A percentile compares a stretch with the other conserved stretches of the same genome.
phyloP scores from a whole-genome alignment of 2,797 vertebrate genomes.

The Menidia menidia region DNA sequence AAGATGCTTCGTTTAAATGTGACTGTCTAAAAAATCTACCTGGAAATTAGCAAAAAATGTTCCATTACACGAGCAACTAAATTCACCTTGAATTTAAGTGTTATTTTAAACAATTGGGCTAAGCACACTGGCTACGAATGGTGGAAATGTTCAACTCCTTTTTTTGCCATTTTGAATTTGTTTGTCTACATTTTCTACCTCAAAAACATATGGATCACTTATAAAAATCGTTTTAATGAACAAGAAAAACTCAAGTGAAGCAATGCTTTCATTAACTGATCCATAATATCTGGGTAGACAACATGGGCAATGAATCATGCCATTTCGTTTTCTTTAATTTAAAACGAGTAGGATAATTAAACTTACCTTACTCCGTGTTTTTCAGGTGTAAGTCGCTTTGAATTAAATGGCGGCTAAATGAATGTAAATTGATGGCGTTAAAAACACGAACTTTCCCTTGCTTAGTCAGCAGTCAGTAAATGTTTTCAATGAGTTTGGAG shows the following conservation, averaged over 20 bases:
- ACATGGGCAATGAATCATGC: neutral
- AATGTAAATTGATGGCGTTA: slow-evolving; percentile 16
- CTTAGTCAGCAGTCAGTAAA: slow-evolving; percentile 44
- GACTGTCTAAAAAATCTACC: neutral
- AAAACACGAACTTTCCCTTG: slow-evolving; percentile 16
- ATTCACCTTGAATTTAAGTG: too few relatives aligned
- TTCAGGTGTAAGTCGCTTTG: neutral
- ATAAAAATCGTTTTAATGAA: slow-evolving; percentile 2
- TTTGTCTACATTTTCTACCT: neutral
- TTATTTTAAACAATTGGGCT: too few relatives aligned
- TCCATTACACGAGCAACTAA: neutral
- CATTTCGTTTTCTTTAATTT: neutral
- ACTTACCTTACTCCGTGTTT: neutral
- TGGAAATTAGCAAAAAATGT: neutral
- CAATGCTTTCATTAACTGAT: slow-evolving; percentile 9
- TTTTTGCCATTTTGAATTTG: neutral
- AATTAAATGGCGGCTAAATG: neutral
- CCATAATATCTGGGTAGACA: slow-evolving; percentile 1
- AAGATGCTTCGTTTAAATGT: too few relatives aligned
- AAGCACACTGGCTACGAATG: neutral
- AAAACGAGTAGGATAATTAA: neutral
- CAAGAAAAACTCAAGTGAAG: slow-evolving; percentile 11
- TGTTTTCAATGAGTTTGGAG: slow-evolving; percentile 44
- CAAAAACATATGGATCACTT: slow-evolving; percentile 8
- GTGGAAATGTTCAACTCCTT: neutral